Base-by-base conservation (phyloP, 2,888 invertebrate species). In the Neuroscelio doddi region DNA sequence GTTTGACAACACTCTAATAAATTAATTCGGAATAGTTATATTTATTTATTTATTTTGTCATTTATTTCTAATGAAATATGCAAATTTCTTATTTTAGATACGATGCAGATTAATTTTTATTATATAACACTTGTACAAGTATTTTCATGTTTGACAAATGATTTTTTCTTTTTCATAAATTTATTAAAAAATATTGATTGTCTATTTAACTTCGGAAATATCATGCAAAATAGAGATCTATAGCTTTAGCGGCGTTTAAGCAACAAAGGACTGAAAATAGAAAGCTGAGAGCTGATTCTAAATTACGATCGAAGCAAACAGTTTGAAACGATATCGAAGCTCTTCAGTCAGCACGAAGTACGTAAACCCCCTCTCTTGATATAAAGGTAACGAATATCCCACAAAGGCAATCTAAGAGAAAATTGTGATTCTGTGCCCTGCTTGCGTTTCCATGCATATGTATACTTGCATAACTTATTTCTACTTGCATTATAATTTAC, bases 201-300 rank as follows among this genome's bases (percentile, higher is more conserved):
- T 8, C 12, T 2, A 26, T 49, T 44, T 44, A 49, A 49, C 47
- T 49, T 56, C 39, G 44, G 50, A 49, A 57, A 44, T 57, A 44
- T 57, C 44, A 57, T 50, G 57, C 57, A 57, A 58, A 58, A 50
- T 38, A 50, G 50, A 38, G 45, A 44, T 36, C 50, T 38, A 44
- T 50, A 30, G 39, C 24, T 49, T 42, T 49, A n/a, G 44, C 58
- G 14, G 39, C 45, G 59, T 47, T 61, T 61, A 53, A 52, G 61
- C 61, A 61, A 61, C 61, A 61, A 53, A 61, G 49, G 53, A 49
- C 34, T 39, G 53, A 34, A 61, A 52, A 47, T 38, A 42, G 26
- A 17, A 39, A 36, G 5, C 75, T 89, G 66, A 85, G 86, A 68
- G 50, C 21, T 24, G 45, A 24, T 34, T 32, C 14, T 51, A 58